Evolutionary conservation across 1,140 invertebrate genomes (phyloP), one percentile per base, ranked within the genome.

Genomic region (Papilio helenus): DNA sequence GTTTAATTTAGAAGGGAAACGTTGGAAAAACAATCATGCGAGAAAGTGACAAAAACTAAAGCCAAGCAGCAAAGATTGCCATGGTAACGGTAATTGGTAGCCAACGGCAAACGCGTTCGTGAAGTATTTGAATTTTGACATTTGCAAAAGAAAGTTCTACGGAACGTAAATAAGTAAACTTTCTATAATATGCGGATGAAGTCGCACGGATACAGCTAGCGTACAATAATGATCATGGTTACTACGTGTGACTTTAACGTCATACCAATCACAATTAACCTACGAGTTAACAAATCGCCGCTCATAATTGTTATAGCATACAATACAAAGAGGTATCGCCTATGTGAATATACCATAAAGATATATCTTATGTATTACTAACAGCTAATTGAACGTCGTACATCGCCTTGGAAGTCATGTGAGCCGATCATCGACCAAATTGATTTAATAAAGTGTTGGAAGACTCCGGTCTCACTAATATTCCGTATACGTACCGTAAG

Each of bases 381-480:
- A 26, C 14, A 74, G 20, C 44, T 74, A 74, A 74, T 74, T 74
- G 44, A 74, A 9, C n/a, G 72, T 73, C 7, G 71, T n/a, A 44
- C 71, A 44, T n/a, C 58, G 61, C 72, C 14, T 20, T 44, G 44
- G n/a, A 20, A 74, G 72, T 74, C 72, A 74, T 74, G 72, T 74
- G 72, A 42, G 20, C 42, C 20, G 72, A 49, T 74, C 44, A 26
- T 14, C 23, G 20, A 49, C 44, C 39, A 74, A 74, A 74, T 49
- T 74, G 72, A 74, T 74, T 74, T 26, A 74, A 74, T 74, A 74
- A 73, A 49, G 20, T 44, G 72, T 49, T 74, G 72, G 34, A 23
- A 44, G 42, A 74, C 23, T 26, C 12, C 20, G 39, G 72, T 49
- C 42, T 74, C 12, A 46, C n/a, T 16, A 29, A 46, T 20, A 49